Evolutionary conservation across 2,888 invertebrate genomes (phyloP).

Genomic region (Polyommatus iphigenia): DNA sequence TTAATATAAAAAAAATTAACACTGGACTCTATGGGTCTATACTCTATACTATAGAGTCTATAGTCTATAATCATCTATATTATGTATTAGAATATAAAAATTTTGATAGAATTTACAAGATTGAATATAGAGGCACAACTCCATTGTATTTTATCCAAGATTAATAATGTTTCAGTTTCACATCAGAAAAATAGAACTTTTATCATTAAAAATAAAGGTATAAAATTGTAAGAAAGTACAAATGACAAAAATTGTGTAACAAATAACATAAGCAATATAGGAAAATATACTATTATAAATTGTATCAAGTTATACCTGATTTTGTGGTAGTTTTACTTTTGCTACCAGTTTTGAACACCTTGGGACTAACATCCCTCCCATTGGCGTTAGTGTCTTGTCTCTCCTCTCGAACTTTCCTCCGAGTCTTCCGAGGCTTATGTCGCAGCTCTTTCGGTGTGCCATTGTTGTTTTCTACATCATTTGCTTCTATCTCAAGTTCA

Average conservation of each 20-base stretch:
- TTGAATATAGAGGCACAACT: no score
- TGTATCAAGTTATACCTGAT: slow-evolving; percentile 51
- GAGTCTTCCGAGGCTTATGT: slow-evolving; percentile 69
- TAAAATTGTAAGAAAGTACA: no score
- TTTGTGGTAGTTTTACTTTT: slow-evolving; percentile 59
- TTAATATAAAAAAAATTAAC: not conserved
- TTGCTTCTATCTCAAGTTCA: slow-evolving; percentile 72
- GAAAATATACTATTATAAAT: not conserved
- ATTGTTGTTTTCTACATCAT: slow-evolving; percentile 74
- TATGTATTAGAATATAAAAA: no score
- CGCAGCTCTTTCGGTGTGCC: slow-evolving; percentile 62
- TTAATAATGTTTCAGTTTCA: no score
- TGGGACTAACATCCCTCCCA: slow-evolving; percentile 71
- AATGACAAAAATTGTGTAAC: no score
- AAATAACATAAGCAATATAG: not conserved
- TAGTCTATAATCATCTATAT: no score
- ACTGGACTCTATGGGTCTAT: not conserved
- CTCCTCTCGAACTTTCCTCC: slow-evolving; percentile 69
- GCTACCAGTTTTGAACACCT: slow-evolving; percentile 67
- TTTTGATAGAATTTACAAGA: no score
- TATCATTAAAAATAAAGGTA: no score
- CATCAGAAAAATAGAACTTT: no score
- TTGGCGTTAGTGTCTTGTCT: slow-evolving; percentile 62
- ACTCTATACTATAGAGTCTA: no score
- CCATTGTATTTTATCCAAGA: no score